Conservation (phyloP, 2,113 vertebrate genomes). For the Pangasianodon hypophthalmus region DNA sequence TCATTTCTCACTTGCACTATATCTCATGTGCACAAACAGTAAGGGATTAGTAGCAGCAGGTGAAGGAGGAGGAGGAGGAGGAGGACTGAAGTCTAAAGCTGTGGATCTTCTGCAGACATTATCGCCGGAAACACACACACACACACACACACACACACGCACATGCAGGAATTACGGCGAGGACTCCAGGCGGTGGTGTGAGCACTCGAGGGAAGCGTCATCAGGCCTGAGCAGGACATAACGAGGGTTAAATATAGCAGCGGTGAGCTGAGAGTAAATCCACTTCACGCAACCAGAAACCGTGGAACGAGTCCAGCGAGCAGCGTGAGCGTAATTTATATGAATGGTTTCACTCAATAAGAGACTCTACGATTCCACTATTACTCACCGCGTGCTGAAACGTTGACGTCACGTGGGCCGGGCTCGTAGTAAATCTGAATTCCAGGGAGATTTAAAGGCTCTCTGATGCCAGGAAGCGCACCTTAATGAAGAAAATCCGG, state of each 20-base stretch:
- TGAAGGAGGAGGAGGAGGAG: too few relatives aligned
- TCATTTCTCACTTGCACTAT: background rate
- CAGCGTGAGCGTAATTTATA: background rate
- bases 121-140: background rate
- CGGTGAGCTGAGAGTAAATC: slow-evolving; percentile 61
- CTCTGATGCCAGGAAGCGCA: background rate
- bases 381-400: background rate
- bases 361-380: background rate
- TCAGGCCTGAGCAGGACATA: slow-evolving; percentile 68
- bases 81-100: background rate
- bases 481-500: background rate
- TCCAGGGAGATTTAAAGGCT: background rate
- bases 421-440: background rate
- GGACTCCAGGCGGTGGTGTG: background rate
- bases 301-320: background rate
- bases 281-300: slow-evolving; percentile 34
- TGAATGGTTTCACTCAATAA: background rate
- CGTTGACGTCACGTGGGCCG: background rate
- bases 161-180: background rate
- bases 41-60: background rate
- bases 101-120: background rate
- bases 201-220: slow-evolving; percentile 22
- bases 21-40: background rate
- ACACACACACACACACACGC: too few relatives aligned
- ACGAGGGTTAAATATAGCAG: slow-evolving; percentile 70